phyloP scores from a whole-genome alignment of 2,797 vertebrate genomes.

The Pseudomugil gertrudae region DNA sequence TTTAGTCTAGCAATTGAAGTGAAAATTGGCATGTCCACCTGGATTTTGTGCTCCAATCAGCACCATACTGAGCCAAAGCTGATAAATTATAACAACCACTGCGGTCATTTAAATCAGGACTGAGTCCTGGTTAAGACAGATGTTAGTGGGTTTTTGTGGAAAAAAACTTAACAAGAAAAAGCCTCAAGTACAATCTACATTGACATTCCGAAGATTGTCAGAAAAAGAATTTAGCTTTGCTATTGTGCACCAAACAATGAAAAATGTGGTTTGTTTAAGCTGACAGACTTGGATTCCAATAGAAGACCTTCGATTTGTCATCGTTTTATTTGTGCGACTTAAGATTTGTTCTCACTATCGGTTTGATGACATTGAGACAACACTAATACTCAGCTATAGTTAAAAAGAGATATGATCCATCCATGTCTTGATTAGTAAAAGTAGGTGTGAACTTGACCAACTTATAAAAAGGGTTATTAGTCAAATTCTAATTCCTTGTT shows the following conservation, averaged over 20 bases:
- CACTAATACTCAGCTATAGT: not conserved
- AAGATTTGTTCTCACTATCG: not conserved
- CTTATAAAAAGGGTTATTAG: constrained; percentile 6
- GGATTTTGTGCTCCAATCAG: not conserved
- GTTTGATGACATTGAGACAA: not conserved
- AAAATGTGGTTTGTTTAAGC: no score
- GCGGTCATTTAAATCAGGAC: not conserved
- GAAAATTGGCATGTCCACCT: no score
- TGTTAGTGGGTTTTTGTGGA: not conserved
- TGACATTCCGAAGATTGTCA: no score
- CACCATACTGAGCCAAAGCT: not conserved
- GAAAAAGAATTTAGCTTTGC: no score
- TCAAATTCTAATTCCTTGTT: not conserved
- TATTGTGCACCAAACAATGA: no score
- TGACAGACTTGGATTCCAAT: not conserved
- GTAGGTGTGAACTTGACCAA: not conserved
- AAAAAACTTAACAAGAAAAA: no score
- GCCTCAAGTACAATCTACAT: no score
- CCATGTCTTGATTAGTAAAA: not conserved
- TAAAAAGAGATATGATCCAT: no score
- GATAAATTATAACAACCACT: not conserved
- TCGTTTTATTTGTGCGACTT: not conserved
- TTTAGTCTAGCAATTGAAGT: not conserved
- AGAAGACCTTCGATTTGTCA: not conserved
- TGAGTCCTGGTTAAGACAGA: not conserved